Base-by-base conservation (phyloP, 1,140 invertebrate species). In the Lerema accius region DNA sequence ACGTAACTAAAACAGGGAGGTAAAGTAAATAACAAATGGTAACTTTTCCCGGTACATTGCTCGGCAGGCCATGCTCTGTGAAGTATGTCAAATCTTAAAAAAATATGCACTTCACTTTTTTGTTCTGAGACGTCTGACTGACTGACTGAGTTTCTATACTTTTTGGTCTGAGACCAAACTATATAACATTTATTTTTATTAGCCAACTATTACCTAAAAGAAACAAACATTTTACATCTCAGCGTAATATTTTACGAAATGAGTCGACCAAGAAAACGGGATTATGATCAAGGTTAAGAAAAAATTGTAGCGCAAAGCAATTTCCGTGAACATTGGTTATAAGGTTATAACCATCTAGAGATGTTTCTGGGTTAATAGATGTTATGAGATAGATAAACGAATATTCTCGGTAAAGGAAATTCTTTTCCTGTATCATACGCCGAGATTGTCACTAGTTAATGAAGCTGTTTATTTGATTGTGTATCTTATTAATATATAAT, bases 301-400 rank as follows among this genome's bases (percentile, higher is more conserved):
- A 37, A 37, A 37, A 11, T 1, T 37, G 35, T 11, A 11, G n/a
- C 35, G 35, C n/a, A 37, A n/a, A 4, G 35, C 35, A 37, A 37
- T 37, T 2, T 37, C 35, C 35, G 35, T 11, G 35, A n/a, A 37
- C 35, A 11, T 37, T 1, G 35, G n/a, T 11, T 23, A 23, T 5
- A 23, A n/a, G n/a, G n/a, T 23, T 37, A 37, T 11, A 37, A 37
- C 35, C 35, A 37, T n/a, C 35, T 7, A 37, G 35, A 32, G 28
- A 37, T 37, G 7, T 37, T 37, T 37, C 35, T 37, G 35, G 35
- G 35, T 37, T 37, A 37, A 37, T 37, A 37, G 35, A 37, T 37
- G 35, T 11, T 11, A 37, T n/a, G n/a, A 11, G 35, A 37, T 37
- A 37, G 35, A 37, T 37, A 37, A 37, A 37, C 35, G 35, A 3